These are phyloP conservation scores for Smittia sp. DNA, from an alignment of 2,888 invertebrate genomes.

Conservation along the genomic window DNA sequence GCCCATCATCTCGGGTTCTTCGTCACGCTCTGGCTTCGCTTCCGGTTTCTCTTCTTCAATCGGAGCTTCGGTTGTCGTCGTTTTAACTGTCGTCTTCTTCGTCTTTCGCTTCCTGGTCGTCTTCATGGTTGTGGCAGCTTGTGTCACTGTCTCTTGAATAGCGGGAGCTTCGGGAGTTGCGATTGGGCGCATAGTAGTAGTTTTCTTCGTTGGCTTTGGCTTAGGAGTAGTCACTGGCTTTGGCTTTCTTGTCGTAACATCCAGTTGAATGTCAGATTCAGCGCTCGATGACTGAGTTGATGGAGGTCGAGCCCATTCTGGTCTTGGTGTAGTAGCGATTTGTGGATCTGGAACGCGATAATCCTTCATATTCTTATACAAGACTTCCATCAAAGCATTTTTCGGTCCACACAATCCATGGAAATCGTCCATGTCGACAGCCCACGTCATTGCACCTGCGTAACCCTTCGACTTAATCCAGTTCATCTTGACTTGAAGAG, in stretches of 20 bases:
- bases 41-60: slow-evolving; percentile 11
- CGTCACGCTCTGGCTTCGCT: slow-evolving; percentile 1
- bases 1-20: slow-evolving; percentile 39
- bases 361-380: slow-evolving; percentile 69
- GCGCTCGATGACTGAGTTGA: slow-evolving; percentile 62
- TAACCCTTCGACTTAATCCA: slow-evolving; percentile 80
- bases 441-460: slow-evolving; percentile 90
- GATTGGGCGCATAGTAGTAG: slow-evolving; percentile 27
- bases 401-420: slow-evolving; percentile 74
- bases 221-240: slow-evolving; percentile 47
- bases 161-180: not conserved
- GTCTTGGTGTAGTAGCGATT: slow-evolving; percentile 65
- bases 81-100: slow-evolving; percentile 44
- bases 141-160: not conserved
- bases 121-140: not conserved
- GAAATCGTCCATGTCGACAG: slow-evolving; percentile 87
- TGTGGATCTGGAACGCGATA: slow-evolving; percentile 68
- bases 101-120: not conserved
- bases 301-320: slow-evolving; percentile 78
- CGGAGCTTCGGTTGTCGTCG: slow-evolving; percentile 43
- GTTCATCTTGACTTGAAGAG: slow-evolving; percentile 85
- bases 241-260: slow-evolving; percentile 48
- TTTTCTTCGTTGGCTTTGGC: slow-evolving; percentile 43
- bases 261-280: slow-evolving; percentile 54
- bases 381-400: slow-evolving; percentile 70